Conservation (phyloP, 2,113 vertebrate species). For the Prionailurus bengalensis region DNA sequence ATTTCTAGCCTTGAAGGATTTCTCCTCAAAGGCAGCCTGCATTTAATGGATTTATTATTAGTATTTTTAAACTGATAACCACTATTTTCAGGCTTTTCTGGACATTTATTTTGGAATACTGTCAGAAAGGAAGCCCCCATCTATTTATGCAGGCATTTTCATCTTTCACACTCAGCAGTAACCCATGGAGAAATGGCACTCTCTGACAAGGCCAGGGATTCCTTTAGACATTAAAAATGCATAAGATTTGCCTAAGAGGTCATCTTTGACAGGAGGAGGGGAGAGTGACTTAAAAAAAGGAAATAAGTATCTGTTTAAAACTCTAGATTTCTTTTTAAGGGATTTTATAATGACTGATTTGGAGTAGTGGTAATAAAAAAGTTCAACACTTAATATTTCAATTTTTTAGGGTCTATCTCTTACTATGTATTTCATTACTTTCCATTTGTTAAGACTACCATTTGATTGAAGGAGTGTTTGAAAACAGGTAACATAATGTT, state of each 20-base stretch:
- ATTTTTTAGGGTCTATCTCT: neutral
- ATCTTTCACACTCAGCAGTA: neutral
- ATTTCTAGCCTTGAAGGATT: conserved; percentile 40
- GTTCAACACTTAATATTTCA: neutral
- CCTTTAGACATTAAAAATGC: conserved; percentile 1
- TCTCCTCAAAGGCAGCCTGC: neutral
- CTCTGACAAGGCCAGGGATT: neutral
- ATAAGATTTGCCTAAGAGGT: neutral
- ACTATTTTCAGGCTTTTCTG: neutral
- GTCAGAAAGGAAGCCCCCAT: neutral
- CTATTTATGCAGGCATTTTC: neutral
- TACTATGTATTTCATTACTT: neutral
- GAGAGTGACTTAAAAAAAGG: neutral
- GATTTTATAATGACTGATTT: conserved; percentile 15
- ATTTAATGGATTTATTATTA: neutral
- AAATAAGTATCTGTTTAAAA: neutral
- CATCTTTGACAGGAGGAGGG: neutral
- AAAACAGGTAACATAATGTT: neutral
- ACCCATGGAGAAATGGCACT: neutral
- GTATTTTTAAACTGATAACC: neutral
- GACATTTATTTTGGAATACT: neutral
- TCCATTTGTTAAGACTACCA: neutral
- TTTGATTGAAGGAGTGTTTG: neutral
- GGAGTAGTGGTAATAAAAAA: neutral
- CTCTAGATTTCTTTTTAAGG: neutral